These are phyloP conservation scores for Hyles lineata DNA, from an alignment of 2,888 invertebrate genomes.

Conservation along the genomic window DNA sequence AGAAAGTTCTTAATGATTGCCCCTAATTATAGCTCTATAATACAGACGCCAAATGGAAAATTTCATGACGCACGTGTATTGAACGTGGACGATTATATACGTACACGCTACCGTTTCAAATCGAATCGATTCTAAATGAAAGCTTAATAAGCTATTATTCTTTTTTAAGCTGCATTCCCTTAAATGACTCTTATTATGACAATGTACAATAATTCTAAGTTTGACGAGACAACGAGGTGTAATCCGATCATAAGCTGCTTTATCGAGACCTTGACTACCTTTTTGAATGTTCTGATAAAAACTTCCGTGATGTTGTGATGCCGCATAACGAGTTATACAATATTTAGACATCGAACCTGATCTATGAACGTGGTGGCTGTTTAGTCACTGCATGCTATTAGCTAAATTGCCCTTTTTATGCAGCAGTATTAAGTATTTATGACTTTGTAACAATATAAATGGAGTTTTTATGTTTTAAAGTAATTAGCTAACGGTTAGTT, in stretches of 20 bases:
- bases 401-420: not conserved
- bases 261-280: constrained; percentile 1
- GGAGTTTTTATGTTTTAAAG: too few relatives aligned
- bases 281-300: not conserved
- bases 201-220: not conserved
- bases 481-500: too few relatives aligned
- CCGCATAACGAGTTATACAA: not conserved
- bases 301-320: not conserved
- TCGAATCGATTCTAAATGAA: not conserved
- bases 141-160: not conserved
- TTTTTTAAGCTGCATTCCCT: too few relatives aligned
- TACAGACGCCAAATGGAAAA: too few relatives aligned
- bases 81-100: too few relatives aligned
- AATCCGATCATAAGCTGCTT: not conserved
- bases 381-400: not conserved
- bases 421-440: not conserved
- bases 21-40: too few relatives aligned
- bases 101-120: too few relatives aligned
- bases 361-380: not conserved
- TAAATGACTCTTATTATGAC: too few relatives aligned
- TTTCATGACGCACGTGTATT: too few relatives aligned
- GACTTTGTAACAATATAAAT: not conserved
- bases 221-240: not conserved
- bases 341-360: not conserved
- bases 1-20: too few relatives aligned